Evolutionary conservation across 2,888 invertebrate genomes (phyloP).

Genomic region (Chrysolina haemoptera): DNA sequence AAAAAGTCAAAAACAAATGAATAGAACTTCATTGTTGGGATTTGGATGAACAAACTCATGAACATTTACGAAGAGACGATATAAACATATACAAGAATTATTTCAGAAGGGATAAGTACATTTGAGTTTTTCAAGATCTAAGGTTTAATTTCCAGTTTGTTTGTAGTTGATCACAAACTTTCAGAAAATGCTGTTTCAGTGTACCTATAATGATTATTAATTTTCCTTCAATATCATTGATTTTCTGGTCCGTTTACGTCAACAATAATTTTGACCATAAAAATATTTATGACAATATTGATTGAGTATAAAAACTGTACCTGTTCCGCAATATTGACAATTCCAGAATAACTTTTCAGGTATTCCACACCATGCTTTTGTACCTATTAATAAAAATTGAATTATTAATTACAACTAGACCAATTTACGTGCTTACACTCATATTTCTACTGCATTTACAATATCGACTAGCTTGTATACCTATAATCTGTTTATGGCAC

Average conservation of each 20-base stretch:
- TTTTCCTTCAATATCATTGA: too few species aligned
- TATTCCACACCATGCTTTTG: slow-evolving; percentile 48
- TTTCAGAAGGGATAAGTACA: too few species aligned
- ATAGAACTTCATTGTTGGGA: too few species aligned
- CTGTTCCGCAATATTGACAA: slow-evolving; percentile 50
- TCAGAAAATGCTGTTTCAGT: too few species aligned
- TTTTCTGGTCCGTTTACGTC: too few species aligned
- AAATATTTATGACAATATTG: background rate
- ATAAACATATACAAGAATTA: too few species aligned
- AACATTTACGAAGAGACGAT: background rate
- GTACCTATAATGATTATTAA: too few species aligned
- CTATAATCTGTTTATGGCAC: background rate
- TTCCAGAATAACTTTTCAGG: slow-evolving; percentile 50
- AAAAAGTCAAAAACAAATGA: background rate
- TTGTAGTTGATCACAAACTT: too few species aligned
- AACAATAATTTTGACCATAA: background rate
- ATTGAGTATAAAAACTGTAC: slow-evolving; percentile 33
- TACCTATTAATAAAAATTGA: slow-evolving; percentile 23
- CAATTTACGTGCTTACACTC: background rate
- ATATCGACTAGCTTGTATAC: background rate
- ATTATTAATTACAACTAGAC: background rate
- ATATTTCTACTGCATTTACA: background rate
- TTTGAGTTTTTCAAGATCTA: too few species aligned
- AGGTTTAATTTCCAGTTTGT: too few species aligned
- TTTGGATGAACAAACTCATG: background rate